Evolutionary conservation across 2,888 invertebrate species (phyloP), one percentile per base, ranked within the genome.

Genomic region (Campoletis raptor): DNA sequence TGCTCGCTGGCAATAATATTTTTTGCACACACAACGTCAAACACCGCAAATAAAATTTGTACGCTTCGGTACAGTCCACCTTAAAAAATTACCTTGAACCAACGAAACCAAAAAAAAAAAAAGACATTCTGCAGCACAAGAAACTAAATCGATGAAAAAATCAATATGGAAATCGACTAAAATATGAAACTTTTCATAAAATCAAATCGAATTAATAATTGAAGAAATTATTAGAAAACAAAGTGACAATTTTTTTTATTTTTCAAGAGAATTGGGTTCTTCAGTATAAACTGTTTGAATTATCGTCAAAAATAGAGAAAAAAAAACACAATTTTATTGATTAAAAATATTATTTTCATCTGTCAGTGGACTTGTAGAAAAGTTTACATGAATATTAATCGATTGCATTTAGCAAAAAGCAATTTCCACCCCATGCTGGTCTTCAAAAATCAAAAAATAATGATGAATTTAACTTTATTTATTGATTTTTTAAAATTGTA

Each of bases 11-110:
- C 70, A 70, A 76, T 79, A 70, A 76, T 79, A 76, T 85, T 80
- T 42, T 69, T 76, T 73, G 78, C 74, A 40, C 73, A 85, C 48
- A 81, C 74, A 40, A 24, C 78, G 54, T 54, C 30, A 85, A 78
- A 67, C 73, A 48, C 30, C 48, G 73, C 52, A 54, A 83, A 85
- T 67, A 85, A 85, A 57, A 76, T 76, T 76, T 72, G 61, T 70
- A 18, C n/a, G 1, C 30, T 42, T 1, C 24, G 24, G 52, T 57
- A 73, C 21, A 73, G 21, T 73, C 54, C 10, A 21, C 12, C n/a
- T 1, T 15, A 7, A 30, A 61, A 30, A 30, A 12, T 12, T 30
- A 2, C 30, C 30, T 7, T 6, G 6, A 61, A 6, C 15, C 61
- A n/a, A 18, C 30, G 30, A 12, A 24, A 12, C 1, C 57, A 30